Percentiles rank a stretch among this genome's conserved stretches.
These are phyloP conservation scores for Acrobeloides nanus DNA, from an alignment of 2,888 invertebrate genomes.

Conservation along the genomic window DNA sequence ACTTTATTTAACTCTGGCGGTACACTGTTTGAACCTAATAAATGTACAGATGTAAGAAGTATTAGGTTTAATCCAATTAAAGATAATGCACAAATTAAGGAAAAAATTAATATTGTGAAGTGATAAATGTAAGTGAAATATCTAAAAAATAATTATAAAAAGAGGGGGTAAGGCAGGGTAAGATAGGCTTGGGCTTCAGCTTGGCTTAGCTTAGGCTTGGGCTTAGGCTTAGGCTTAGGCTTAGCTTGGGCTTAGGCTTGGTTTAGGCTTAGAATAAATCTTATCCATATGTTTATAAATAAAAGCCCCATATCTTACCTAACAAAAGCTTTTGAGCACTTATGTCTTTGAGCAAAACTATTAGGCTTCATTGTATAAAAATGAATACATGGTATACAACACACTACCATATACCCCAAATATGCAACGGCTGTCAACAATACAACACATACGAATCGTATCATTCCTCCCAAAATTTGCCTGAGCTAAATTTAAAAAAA, in stretches of 20 bases:
- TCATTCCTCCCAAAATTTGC: no score
- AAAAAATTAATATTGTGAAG: conserved; percentile 36
- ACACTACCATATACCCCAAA: conserved; percentile 21
- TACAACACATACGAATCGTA: conserved; percentile 16
- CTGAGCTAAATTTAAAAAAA: no score
- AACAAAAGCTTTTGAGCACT: conserved; percentile 42
- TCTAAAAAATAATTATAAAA: no score
- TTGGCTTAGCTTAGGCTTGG: no score
- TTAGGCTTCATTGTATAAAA: conserved; percentile 41
- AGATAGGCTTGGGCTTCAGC: no score
- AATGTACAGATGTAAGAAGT: conserved; percentile 43
- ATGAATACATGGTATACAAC: conserved; percentile 37
- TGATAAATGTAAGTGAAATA: conserved; percentile 41
- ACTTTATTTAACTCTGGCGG: conserved; percentile 47
- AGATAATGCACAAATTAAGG: conserved; percentile 18
- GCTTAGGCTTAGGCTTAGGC: no score
- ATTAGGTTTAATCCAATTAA: conserved; percentile 37
- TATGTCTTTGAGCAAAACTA: conserved; percentile 46
- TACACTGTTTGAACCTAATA: conserved; percentile 38
- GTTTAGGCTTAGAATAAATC: no score
- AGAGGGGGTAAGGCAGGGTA: no score
- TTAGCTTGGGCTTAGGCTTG: no score
- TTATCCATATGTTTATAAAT: no score
- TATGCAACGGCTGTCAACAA: conserved; percentile 32
- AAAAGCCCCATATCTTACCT: no score